Evolutionary conservation across 2,888 invertebrate genomes (phyloP).

Genomic region (Atethmia centrago): DNA sequence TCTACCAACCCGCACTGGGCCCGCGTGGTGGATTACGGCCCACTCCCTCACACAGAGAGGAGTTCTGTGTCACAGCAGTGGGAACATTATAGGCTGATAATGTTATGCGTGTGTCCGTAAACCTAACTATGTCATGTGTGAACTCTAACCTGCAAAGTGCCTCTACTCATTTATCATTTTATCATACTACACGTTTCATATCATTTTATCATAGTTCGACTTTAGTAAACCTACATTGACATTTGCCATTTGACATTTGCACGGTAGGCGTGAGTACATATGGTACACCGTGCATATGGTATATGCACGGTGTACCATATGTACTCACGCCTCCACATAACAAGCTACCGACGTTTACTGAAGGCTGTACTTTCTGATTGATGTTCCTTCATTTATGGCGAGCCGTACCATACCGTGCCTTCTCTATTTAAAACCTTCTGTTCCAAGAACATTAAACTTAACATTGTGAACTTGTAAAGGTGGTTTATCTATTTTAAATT

Average conservation of each 20-base stretch:
- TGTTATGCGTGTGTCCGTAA: too few species aligned
- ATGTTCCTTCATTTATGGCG: slow-evolving; percentile 39
- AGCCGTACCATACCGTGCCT: slow-evolving; percentile 62
- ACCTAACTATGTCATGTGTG: not conserved
- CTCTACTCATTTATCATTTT: not conserved
- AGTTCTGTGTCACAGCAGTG: too few species aligned
- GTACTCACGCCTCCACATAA: slow-evolving; percentile 38
- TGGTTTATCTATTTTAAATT: slow-evolving; percentile 20
- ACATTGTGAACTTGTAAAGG: slow-evolving; percentile 18
- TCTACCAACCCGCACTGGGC: too few species aligned
- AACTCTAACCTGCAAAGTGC: not conserved
- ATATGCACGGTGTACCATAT: slow-evolving; percentile 26
- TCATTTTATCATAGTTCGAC: not conserved
- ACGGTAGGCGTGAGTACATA: too few species aligned
- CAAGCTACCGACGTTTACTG: slow-evolving; percentile 31
- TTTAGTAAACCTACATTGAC: not conserved
- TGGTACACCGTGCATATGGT: too few species aligned
- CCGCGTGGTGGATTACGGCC: too few species aligned
- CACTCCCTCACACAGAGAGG: too few species aligned
- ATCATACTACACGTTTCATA: too few species aligned
- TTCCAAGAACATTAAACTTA: slow-evolving; percentile 33
- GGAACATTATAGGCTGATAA: too few species aligned
- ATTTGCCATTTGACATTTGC: too few species aligned
- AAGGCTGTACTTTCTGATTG: slow-evolving; percentile 57
- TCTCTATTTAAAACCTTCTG: slow-evolving; percentile 44